These are phyloP conservation scores for Paraplagusia blochii DNA, from an alignment of 2,113 vertebrate species.

Conservation along the genomic window DNA sequence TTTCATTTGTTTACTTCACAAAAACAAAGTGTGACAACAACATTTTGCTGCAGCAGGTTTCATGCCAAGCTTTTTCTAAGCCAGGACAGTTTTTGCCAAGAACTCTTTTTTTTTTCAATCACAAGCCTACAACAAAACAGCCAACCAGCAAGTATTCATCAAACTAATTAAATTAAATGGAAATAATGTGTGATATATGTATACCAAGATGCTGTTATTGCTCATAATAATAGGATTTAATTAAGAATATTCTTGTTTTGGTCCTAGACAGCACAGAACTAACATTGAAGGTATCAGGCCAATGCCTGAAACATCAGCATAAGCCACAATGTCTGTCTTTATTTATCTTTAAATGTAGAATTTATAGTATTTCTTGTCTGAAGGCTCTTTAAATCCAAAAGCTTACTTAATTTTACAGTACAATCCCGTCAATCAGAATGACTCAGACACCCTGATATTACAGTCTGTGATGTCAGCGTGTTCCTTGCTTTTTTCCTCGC, in stretches of 20 bases:
- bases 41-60: not conserved
- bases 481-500: conserved; percentile 1
- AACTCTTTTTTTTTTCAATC: not conserved
- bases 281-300: too few relatives aligned
- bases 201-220: too few relatives aligned
- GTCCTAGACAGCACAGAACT: too few relatives aligned
- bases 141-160: not conserved
- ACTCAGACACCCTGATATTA: conserved; percentile 52
- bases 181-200: not conserved
- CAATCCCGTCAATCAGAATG: conserved; percentile 30
- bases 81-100: too few relatives aligned
- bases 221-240: too few relatives aligned
- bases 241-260: too few relatives aligned
- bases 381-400: conserved; percentile 8
- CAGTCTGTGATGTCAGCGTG: conserved; percentile 19
- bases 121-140: not conserved
- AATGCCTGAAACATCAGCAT: too few relatives aligned
- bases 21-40: conserved; percentile 2
- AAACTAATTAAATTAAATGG: not conserved
- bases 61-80: not conserved
- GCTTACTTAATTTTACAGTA: too few relatives aligned
- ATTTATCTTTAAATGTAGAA: too few relatives aligned
- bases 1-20: not conserved
- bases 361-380: conserved; percentile 1
- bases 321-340: too few relatives aligned